Percentiles rank a stretch among this genome's conserved stretches.
Conservation (phyloP, 1,140 invertebrate species). For the Batillaria attramentaria region DNA sequence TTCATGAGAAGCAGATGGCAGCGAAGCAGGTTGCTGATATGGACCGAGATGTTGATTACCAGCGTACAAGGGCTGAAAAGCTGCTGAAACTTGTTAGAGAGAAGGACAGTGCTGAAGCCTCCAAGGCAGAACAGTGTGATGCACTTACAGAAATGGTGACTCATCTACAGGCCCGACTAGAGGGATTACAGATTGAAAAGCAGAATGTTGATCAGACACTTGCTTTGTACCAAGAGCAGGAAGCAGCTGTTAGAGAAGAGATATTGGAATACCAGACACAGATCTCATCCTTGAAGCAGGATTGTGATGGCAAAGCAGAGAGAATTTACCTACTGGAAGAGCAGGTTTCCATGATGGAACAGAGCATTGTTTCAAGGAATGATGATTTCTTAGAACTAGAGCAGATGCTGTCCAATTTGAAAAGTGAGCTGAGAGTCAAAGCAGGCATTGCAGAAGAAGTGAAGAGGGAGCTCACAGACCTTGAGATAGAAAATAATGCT, state of each 20-base stretch:
- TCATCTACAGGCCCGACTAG: constrained; percentile 16
- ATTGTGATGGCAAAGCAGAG: constrained; percentile 10
- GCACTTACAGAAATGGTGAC: constrained; percentile 9
- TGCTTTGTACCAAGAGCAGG: constrained; percentile 12
- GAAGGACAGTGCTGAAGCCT: constrained; percentile 22
- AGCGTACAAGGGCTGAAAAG: constrained; percentile 25
- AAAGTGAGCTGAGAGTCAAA: constrained; percentile 21
- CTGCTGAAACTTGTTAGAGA: constrained; percentile 27
- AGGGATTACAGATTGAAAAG: constrained; percentile 14
- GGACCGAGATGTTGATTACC: constrained; percentile 25
- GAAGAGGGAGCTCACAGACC: constrained; percentile 7
- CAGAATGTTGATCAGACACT: constrained; percentile 2
- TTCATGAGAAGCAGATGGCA: constrained; percentile 19
- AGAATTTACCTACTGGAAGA: constrained; percentile 25
- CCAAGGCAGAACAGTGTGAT: constrained; percentile 7
- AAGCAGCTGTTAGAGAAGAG: constrained; percentile 22
- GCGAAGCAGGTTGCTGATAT: constrained; percentile 13
- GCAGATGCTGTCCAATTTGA: constrained; percentile 24
- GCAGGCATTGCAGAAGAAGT: background rate
- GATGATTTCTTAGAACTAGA: constrained; percentile 25
- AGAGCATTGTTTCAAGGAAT: constrained; percentile 14
- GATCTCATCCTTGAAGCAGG: background rate
- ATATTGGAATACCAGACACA: background rate
- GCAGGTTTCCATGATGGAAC: constrained; percentile 19
- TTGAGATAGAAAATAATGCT: background rate